A percentile compares a stretch with the other conserved stretches of the same genome.
Conservation (phyloP, 2,797 vertebrate species). For the Halcyon badia region DNA sequence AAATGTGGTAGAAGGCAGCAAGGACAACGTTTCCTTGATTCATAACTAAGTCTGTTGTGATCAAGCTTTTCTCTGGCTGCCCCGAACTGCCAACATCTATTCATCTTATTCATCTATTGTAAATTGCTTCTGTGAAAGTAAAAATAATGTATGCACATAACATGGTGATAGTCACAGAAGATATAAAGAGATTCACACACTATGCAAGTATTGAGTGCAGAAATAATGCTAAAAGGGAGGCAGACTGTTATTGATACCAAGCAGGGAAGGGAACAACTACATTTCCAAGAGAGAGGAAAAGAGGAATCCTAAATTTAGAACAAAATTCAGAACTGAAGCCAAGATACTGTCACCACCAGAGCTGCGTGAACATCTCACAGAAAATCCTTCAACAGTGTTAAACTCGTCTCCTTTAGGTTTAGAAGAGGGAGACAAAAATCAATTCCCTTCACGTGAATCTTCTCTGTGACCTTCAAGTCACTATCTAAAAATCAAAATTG, state of each 20-base stretch:
- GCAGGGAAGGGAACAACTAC: constrained; percentile 67
- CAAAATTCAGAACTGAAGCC: constrained; percentile 69
- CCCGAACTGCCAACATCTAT: constrained; percentile 42
- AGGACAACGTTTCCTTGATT: background rate
- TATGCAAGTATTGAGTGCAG: constrained; percentile 5
- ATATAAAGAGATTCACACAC: constrained; percentile 53
- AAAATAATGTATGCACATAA: constrained; percentile 1
- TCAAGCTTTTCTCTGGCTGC: constrained; percentile 14
- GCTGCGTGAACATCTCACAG: constrained; percentile 61
- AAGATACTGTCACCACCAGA: constrained; percentile 74
- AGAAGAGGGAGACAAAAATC: background rate
- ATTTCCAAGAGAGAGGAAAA: constrained; percentile 65
- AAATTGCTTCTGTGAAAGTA: constrained; percentile 39
- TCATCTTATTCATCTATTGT: constrained; percentile 32
- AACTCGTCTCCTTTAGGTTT: constrained; percentile 26
- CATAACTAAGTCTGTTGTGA: constrained; percentile 11
- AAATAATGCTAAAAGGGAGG: constrained; percentile 54
- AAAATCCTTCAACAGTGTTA: constrained; percentile 65
- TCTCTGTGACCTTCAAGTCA: background rate
- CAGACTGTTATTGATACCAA: constrained; percentile 67
- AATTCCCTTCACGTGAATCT: background rate
- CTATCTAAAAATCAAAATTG: background rate
- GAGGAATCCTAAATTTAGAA: constrained; percentile 77
- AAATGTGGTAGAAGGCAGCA: background rate
- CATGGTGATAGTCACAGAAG: constrained; percentile 37